These are phyloP conservation scores for Neotragus moschatus DNA, from an alignment of 2,113 vertebrate genomes.

Conservation along the genomic window DNA sequence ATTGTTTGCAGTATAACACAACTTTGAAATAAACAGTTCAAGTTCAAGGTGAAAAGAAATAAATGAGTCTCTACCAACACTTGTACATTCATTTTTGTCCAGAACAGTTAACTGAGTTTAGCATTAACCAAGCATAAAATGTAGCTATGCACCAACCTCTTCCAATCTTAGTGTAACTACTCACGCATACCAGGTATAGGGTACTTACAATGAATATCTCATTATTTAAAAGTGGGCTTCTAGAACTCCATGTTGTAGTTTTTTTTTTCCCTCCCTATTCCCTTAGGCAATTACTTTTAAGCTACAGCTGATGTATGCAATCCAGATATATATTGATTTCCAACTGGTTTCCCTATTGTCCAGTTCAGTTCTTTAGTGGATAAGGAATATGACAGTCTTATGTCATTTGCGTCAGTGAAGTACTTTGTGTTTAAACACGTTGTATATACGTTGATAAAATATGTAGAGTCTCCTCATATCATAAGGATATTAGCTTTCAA, in stretches of 20 bases:
- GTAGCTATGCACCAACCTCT: not conserved
- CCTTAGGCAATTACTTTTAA: conserved; percentile 43
- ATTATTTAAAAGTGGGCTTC: conserved; percentile 46
- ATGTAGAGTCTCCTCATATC: not conserved
- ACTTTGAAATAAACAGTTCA: conserved; percentile 15
- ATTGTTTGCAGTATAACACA: not conserved
- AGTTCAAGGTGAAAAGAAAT: conserved; percentile 35
- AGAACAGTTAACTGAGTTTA: conserved; percentile 1
- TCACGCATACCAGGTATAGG: not conserved
- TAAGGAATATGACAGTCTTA: not conserved
- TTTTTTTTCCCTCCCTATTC: not conserved
- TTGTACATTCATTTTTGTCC: conserved; percentile 25
- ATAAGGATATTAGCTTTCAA: not conserved
- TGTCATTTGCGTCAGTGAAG: not conserved
- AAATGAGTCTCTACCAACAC: not conserved
- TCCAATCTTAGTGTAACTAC: not conserved
- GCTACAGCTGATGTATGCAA: not conserved
- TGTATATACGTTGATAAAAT: not conserved
- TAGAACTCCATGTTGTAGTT: not conserved
- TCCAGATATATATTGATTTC: conserved; percentile 24
- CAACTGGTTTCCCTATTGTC: not conserved
- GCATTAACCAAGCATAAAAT: conserved; percentile 42
- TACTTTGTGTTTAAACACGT: not conserved
- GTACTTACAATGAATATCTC: conserved; percentile 26
- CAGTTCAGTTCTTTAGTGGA: not conserved